phyloP scores from a whole-genome alignment of 2,113 vertebrate species.

The Bothrops jararaca region DNA sequence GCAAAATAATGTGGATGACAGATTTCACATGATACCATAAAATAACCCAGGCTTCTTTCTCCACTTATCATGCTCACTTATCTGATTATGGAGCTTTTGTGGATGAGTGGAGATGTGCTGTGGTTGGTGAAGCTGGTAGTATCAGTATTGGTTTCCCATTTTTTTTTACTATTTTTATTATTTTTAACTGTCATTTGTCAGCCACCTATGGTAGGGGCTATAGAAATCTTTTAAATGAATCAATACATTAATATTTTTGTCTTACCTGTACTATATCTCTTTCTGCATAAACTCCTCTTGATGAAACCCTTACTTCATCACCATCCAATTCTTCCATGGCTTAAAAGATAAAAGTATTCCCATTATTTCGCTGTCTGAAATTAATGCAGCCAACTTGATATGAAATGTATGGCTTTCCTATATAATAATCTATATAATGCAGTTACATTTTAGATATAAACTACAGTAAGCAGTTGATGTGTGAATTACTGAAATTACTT shows the following conservation, averaged over 20 bases:
- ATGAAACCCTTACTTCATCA: constrained; percentile 92
- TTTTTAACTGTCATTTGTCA: neutral
- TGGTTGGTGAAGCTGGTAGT: neutral
- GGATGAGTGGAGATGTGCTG: neutral
- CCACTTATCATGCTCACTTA: neutral
- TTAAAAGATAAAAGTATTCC: constrained; percentile 56
- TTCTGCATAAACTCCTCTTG: constrained; percentile 91
- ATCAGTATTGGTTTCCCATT: neutral
- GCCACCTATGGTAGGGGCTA: neutral
- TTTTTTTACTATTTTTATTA: neutral
- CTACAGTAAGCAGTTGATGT: neutral
- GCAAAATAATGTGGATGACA: neutral
- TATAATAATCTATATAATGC: neutral
- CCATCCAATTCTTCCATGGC: constrained; percentile 97
- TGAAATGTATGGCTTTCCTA: neutral
- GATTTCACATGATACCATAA: neutral
- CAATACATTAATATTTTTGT: constrained; percentile 3
- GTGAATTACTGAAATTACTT: too few species aligned
- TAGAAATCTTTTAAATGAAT: neutral
- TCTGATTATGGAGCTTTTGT: neutral
- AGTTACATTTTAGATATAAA: neutral
- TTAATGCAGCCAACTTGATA: constrained; percentile 21
- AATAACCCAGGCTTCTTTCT: neutral
- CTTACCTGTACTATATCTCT: constrained; percentile 97
- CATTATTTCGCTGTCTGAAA: neutral